Evolutionary conservation across 1,140 invertebrate species (phyloP).

Genomic region (Calephelis virginiensis): DNA sequence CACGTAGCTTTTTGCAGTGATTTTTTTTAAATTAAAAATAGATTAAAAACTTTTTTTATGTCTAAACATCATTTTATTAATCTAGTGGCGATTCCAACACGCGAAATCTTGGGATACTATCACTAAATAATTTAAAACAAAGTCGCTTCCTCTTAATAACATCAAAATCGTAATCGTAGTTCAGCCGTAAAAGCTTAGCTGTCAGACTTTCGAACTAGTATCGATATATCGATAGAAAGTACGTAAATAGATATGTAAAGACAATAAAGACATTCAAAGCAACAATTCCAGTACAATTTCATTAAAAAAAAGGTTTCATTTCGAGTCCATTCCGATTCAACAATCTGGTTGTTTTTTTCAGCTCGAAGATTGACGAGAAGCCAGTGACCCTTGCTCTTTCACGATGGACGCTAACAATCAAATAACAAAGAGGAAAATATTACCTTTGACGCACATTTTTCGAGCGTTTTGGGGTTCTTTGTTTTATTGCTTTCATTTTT

Average conservation of each 20-base stretch:
- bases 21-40: not conserved
- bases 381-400: conserved; percentile 1
- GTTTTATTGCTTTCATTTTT: conserved; percentile 3
- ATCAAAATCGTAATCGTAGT: too few relatives aligned
- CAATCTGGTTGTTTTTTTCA: conserved; percentile 2
- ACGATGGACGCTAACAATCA: not conserved
- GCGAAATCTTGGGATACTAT: too few relatives aligned
- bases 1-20: not conserved
- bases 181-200: too few relatives aligned
- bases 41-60: too few relatives aligned
- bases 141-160: too few relatives aligned
- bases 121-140: too few relatives aligned
- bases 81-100: too few relatives aligned
- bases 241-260: too few relatives aligned
- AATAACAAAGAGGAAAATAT: conserved; percentile 9
- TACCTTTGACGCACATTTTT: conserved; percentile 7
- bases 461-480: not conserved
- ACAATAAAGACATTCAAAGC: not conserved
- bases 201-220: too few relatives aligned
- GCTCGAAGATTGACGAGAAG: not conserved
- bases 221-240: too few relatives aligned
- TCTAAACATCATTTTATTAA: too few relatives aligned
- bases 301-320: conserved; percentile 2
- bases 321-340: not conserved
- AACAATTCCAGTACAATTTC: not conserved